A percentile compares a stretch with the other conserved stretches of the same genome.
Evolutionary conservation across 2,113 vertebrate genomes (phyloP).

Genomic region (Peromyscus polionotus): DNA sequence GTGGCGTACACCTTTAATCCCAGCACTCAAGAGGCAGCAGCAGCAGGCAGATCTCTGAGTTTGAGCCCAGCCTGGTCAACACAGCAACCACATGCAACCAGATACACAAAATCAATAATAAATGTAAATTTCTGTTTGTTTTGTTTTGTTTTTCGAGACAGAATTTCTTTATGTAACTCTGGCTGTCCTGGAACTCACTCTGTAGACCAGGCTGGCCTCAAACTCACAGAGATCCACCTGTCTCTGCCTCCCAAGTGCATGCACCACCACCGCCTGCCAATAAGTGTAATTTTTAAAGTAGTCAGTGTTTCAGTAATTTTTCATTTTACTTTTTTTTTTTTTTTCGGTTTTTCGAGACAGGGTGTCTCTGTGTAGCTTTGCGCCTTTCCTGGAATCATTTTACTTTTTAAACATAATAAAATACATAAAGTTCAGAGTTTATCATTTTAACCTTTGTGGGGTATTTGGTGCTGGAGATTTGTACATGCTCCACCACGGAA

Average conservation of each 20-base stretch:
- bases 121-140: neutral
- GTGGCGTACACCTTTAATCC: neutral
- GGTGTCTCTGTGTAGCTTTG: too few species aligned
- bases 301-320: neutral
- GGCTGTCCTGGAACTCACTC: neutral
- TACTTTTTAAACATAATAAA: neutral
- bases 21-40: neutral
- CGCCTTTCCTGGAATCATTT: too few species aligned
- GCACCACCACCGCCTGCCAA: neutral
- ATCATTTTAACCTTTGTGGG: neutral
- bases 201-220: neutral
- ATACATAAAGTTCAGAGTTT: neutral
- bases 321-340: slow-evolving; percentile 38
- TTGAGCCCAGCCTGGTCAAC: neutral
- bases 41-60: neutral
- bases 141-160: neutral
- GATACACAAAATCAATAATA: neutral
- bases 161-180: neutral
- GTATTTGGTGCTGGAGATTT: neutral
- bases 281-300: neutral
- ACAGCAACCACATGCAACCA: neutral
- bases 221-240: neutral
- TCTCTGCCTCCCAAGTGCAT: neutral
- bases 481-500: neutral
- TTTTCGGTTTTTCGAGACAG: too few species aligned